Evolutionary conservation across 2,113 vertebrate genomes (phyloP).

Genomic region (Centropus bengalensis): DNA sequence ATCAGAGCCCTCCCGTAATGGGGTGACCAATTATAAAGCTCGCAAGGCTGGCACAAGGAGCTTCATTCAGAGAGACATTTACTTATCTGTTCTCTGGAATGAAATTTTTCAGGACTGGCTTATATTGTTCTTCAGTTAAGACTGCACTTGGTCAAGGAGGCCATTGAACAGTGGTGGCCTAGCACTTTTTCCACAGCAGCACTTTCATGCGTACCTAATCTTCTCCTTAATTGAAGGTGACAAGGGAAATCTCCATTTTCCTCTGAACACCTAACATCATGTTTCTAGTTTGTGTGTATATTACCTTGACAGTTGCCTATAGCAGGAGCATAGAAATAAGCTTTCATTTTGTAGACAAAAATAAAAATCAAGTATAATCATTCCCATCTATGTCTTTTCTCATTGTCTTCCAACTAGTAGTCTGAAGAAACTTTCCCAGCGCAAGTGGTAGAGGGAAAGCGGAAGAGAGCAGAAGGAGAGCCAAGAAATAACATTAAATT

Average conservation of each 20-base stretch:
- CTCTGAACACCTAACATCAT: neutral
- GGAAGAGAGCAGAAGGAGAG: neutral
- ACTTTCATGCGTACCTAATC: neutral
- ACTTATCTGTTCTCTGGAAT: slow-evolving; percentile 3
- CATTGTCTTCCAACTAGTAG: neutral
- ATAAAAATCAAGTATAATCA: neutral
- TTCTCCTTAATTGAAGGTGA: neutral
- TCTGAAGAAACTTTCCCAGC: neutral
- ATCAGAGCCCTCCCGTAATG: neutral
- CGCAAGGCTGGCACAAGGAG: neutral
- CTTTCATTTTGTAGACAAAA: neutral
- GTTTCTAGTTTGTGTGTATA: neutral
- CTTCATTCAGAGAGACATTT: slow-evolving; percentile 7
- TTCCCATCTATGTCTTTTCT: neutral
- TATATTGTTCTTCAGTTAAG: neutral
- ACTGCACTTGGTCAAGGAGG: neutral
- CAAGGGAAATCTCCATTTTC: neutral
- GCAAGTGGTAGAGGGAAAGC: neutral
- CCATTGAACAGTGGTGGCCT: neutral
- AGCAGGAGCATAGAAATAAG: neutral
- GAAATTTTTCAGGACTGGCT: neutral
- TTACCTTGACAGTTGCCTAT: neutral
- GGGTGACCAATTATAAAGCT: neutral
- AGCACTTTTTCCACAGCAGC: neutral
- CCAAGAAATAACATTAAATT: neutral